A percentile compares a stretch with the other conserved stretches of the same genome.
phyloP scores from a whole-genome alignment of 1,140 invertebrate genomes.

The Drosophila asahinai region DNA sequence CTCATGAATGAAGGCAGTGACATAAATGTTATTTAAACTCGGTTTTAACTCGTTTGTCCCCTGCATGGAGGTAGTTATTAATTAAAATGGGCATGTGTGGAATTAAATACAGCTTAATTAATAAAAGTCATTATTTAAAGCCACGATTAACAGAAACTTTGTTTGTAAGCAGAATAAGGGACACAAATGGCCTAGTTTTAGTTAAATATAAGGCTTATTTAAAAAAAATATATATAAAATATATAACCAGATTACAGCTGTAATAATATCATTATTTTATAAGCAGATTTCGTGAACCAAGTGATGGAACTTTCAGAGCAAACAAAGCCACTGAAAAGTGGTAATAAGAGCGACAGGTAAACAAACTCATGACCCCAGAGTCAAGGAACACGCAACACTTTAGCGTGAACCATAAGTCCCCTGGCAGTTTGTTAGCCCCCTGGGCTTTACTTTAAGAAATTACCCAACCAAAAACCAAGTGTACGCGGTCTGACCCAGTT shows the following conservation, averaged over 20 bases:
- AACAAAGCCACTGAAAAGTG: constrained; percentile 3
- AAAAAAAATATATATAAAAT: too few relatives aligned
- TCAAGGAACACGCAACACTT: constrained; percentile 22
- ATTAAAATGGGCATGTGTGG: not conserved
- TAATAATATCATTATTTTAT: too few relatives aligned
- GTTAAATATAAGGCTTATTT: not conserved
- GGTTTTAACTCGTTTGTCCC: constrained; percentile 19
- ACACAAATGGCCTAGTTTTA: not conserved
- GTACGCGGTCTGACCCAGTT: constrained; percentile 36
- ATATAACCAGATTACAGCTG: too few relatives aligned
- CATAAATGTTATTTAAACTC: constrained; percentile 34
- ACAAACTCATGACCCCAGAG: constrained; percentile 9
- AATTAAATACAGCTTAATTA: not conserved
- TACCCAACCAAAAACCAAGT: constrained; percentile 2
- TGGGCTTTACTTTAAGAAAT: constrained; percentile 18
- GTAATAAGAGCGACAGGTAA: constrained; percentile 13
- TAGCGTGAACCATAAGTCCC: not conserved
- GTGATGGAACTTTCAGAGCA: not conserved
- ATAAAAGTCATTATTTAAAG: not conserved
- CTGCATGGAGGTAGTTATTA: not conserved
- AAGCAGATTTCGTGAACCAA: too few relatives aligned
- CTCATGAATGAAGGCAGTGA: not conserved
- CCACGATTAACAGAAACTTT: not conserved
- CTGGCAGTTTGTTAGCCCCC: not conserved
- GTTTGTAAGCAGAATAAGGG: too few relatives aligned